Conservation (phyloP, 2,797 vertebrate genomes). For the Tarsius wallacei region DNA sequence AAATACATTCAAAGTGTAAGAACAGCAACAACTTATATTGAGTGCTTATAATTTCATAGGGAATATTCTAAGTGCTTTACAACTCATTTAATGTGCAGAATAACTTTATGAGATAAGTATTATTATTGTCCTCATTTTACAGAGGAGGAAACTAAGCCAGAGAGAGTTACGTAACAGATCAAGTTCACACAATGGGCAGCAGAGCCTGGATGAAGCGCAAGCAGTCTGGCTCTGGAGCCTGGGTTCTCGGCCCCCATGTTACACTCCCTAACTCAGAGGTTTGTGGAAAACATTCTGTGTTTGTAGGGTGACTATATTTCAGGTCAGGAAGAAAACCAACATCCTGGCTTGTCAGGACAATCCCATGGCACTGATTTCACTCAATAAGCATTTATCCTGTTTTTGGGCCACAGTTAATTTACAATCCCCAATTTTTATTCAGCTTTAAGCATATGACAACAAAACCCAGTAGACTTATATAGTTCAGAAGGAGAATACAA, state of each 20-base stretch:
- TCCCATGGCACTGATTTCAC: neutral
- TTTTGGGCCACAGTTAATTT: constrained; percentile 14
- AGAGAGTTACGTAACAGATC: neutral
- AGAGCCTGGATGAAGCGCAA: neutral
- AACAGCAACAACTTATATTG: neutral
- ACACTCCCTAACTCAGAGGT: neutral
- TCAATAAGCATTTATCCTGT: constrained; percentile 44
- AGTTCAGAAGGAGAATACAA: constrained; percentile 56
- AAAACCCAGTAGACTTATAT: neutral
- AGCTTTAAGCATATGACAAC: constrained; percentile 21
- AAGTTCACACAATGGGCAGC: neutral
- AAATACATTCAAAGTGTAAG: neutral
- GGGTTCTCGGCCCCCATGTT: neutral
- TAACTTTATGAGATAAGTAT: neutral
- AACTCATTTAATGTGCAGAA: constrained; percentile 17
- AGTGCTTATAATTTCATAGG: neutral
- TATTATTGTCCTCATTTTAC: neutral
- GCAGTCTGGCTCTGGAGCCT: neutral
- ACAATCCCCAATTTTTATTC: neutral
- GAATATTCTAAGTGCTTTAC: neutral
- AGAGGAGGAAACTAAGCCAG: neutral
- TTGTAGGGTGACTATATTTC: neutral
- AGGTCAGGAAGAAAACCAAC: constrained; percentile 58
- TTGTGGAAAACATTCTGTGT: neutral
- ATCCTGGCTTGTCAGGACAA: constrained; percentile 2